Conservation (phyloP, 1,140 invertebrate species). For the Riptortus pedestris region DNA sequence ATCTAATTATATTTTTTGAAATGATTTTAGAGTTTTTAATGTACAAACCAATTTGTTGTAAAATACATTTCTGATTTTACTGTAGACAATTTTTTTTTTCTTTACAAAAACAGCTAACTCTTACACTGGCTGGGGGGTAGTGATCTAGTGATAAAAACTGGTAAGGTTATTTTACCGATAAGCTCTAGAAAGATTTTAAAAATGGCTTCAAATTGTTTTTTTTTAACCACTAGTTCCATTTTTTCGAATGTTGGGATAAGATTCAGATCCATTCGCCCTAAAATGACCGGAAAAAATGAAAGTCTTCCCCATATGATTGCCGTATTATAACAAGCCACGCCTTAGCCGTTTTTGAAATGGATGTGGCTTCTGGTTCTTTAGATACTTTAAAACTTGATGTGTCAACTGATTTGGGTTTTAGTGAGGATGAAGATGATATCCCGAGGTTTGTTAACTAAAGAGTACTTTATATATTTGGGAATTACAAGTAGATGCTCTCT, state of each 20-base stretch:
- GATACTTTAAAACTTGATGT: background rate
- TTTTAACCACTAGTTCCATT: background rate
- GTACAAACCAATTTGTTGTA: too few species aligned
- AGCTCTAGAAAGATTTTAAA: background rate
- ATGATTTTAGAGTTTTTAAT: too few species aligned
- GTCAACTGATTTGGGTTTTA: background rate
- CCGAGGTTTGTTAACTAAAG: background rate
- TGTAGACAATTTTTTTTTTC: too few species aligned
- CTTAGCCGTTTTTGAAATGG: slow-evolving; percentile 11
- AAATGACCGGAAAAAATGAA: background rate
- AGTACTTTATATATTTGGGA: too few species aligned
- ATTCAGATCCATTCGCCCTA: background rate
- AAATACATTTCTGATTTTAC: too few species aligned
- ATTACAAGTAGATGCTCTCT: too few species aligned
- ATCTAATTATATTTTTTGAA: too few species aligned
- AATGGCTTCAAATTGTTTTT: background rate
- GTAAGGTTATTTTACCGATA: slow-evolving; percentile 16
- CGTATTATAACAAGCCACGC: slow-evolving; percentile 11
- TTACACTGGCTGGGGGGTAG: background rate
- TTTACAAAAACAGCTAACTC: too few species aligned
- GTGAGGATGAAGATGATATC: slow-evolving; percentile 12
- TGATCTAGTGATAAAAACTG: slow-evolving; percentile 4
- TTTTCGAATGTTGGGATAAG: background rate
- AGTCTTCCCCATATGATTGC: background rate
- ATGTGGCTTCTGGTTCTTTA: slow-evolving; percentile 7